Percentiles rank a stretch among this genome's conserved stretches.
phyloP scores from a whole-genome alignment of 2,797 vertebrate species.

The Pantherophis vulpinus region DNA sequence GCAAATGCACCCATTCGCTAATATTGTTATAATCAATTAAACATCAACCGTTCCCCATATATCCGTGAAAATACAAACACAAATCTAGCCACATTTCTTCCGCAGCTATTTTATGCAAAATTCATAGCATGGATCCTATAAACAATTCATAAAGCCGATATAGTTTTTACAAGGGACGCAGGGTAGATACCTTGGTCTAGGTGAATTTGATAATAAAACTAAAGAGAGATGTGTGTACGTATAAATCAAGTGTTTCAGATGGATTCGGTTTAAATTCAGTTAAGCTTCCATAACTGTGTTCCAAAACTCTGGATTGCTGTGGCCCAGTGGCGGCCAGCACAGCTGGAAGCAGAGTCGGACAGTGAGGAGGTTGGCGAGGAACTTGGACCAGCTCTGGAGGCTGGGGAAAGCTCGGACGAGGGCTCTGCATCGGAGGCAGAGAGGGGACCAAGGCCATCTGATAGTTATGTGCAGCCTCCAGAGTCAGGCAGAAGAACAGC shows the following conservation, averaged over 20 bases:
- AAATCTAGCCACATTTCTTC: slow-evolving; percentile 47
- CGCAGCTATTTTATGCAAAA: slow-evolving; percentile 70
- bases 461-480: no score
- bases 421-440: no score
- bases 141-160: slow-evolving; percentile 75
- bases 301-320: background rate
- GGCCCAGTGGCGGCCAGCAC: no score
- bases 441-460: no score
- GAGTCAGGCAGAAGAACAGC: no score
- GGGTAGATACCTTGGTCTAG: slow-evolving; percentile 33
- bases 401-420: no score
- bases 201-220: slow-evolving; percentile 42
- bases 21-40: slow-evolving; percentile 59
- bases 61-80: slow-evolving; percentile 50
- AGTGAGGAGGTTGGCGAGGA: no score
- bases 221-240: background rate
- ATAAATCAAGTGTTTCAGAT: background rate
- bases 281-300: background rate
- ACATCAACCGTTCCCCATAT: slow-evolving; percentile 51
- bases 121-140: slow-evolving; percentile 68
- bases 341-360: no score
- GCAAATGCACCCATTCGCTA: slow-evolving; percentile 21
- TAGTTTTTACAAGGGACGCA: slow-evolving; percentile 47
- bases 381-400: no score
- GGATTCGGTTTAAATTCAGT: background rate